These are phyloP conservation scores for Pseudomugil gertrudae DNA, from an alignment of 2,797 vertebrate species.

Conservation along the genomic window DNA sequence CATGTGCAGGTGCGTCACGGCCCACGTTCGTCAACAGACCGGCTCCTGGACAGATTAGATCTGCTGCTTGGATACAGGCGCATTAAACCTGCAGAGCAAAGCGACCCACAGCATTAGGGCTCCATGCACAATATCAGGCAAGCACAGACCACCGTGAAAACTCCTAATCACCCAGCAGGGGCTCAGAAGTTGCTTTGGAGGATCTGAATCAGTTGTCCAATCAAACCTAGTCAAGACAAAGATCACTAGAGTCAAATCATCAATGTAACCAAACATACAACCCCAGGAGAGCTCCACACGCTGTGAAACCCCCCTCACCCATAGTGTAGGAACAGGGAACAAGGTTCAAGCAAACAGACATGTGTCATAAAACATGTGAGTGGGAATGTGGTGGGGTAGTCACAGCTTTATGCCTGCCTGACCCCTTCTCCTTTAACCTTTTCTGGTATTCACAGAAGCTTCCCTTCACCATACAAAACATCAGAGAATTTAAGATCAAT, in stretches of 20 bases:
- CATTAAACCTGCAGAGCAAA: constrained; percentile 70
- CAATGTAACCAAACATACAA: constrained; percentile 38
- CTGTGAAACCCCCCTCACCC: not conserved
- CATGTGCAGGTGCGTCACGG: constrained; percentile 73
- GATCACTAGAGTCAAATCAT: constrained; percentile 14
- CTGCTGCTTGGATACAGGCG: constrained; percentile 72
- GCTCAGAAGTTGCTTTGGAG: constrained; percentile 49
- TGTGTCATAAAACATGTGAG: constrained; percentile 52
- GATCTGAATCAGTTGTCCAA: constrained; percentile 24
- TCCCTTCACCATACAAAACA: constrained; percentile 14
- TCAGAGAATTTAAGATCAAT: not conserved
- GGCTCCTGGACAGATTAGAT: constrained; percentile 70
- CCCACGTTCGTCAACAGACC: constrained; percentile 62
- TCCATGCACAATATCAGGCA: constrained; percentile 48
- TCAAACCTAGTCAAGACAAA: constrained; percentile 14
- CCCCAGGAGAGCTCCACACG: constrained; percentile 1
- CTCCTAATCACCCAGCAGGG: constrained; percentile 59
- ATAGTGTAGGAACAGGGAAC: constrained; percentile 34
- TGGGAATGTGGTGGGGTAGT: constrained; percentile 19
- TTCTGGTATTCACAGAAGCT: constrained; percentile 34
- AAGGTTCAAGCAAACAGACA: constrained; percentile 46
- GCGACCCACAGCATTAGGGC: constrained; percentile 68
- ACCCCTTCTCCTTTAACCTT: constrained; percentile 15
- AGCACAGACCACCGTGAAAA: constrained; percentile 46
- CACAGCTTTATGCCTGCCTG: constrained; percentile 1